Evolutionary conservation across 2,113 vertebrate species (phyloP).

Genomic region (Cyanistes caeruleus): DNA sequence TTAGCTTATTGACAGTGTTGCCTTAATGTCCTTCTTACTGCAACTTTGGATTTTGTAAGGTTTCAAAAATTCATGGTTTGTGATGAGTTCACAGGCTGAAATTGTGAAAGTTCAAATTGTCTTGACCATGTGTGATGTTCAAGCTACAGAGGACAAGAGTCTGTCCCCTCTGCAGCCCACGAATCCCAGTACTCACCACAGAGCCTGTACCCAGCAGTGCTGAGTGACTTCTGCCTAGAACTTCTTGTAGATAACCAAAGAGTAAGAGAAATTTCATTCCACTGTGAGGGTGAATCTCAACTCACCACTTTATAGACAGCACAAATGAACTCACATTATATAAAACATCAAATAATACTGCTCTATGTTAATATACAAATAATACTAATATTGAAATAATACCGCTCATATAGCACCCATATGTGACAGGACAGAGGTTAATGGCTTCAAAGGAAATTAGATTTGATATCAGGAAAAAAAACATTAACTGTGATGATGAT

Average conservation of each 20-base stretch:
- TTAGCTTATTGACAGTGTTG: neutral
- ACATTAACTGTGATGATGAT: no score
- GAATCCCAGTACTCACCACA: neutral
- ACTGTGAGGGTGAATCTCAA: neutral
- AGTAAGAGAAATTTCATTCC: neutral
- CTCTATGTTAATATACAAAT: neutral
- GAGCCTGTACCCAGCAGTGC: neutral
- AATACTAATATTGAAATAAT: neutral
- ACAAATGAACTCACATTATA: neutral
- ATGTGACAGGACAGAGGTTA: neutral
- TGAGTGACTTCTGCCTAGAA: neutral
- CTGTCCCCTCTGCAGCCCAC: neutral
- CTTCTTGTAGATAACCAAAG: neutral
- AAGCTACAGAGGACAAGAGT: neutral
- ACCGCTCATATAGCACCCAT: rapidly evolving
- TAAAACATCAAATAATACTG: neutral
- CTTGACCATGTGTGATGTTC: neutral
- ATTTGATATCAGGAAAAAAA: neutral
- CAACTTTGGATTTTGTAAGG: neutral
- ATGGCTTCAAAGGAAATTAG: neutral
- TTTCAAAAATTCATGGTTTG: neutral
- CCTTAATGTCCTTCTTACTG: neutral
- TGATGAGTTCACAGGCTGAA: neutral
- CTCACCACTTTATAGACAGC: neutral
- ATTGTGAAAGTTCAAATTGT: neutral